Conservation (phyloP, 2,113 vertebrate species). For the Eolophus roseicapilla region DNA sequence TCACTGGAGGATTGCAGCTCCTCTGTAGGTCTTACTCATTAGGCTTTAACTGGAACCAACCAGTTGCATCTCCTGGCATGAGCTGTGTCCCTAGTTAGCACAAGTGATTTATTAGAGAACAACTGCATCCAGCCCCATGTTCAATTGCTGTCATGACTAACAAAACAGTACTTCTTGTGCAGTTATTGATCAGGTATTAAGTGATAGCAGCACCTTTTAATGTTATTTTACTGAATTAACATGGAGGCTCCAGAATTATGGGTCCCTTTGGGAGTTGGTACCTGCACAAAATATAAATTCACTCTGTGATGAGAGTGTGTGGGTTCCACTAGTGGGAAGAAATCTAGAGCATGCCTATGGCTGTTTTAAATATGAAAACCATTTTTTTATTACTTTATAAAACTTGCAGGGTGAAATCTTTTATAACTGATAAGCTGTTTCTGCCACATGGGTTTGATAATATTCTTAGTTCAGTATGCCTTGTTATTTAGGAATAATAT, state of each 20-base stretch:
- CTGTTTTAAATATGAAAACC: background rate
- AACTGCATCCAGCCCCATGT: background rate
- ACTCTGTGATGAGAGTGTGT: background rate
- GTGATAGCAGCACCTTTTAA: background rate
- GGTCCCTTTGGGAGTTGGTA: background rate
- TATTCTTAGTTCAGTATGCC: background rate
- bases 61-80: background rate
- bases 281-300: background rate
- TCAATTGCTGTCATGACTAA: background rate
- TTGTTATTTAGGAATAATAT: background rate
- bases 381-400: background rate
- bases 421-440: background rate
- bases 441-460: background rate
- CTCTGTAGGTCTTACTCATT: background rate
- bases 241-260: background rate
- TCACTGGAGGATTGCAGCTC: background rate
- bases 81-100: conserved; percentile 68
- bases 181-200: background rate
- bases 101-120: conserved; percentile 69
- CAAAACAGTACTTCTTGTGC: background rate
- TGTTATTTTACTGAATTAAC: background rate
- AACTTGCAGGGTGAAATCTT: background rate
- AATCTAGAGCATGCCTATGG: background rate
- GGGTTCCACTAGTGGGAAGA: background rate
- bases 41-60: background rate